phyloP scores from a whole-genome alignment of 2,113 vertebrate species.

The Corythornis cristatus region DNA sequence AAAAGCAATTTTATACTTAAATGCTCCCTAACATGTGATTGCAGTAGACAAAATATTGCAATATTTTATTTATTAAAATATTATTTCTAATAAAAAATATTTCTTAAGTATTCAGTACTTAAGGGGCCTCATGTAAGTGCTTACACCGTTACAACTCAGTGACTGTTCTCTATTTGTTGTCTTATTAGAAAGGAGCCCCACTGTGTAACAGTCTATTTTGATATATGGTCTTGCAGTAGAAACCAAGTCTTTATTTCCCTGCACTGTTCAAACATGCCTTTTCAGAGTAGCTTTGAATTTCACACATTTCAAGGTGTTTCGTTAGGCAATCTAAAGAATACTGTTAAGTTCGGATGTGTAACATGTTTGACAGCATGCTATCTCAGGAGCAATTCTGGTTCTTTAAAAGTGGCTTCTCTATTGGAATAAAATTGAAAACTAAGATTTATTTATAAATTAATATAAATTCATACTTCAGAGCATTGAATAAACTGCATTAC shows the following conservation, averaged over 20 bases:
- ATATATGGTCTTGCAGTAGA: not conserved
- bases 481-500: not conserved
- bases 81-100: no score
- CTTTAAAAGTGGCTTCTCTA: not conserved
- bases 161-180: not conserved
- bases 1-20: not conserved
- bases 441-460: not conserved
- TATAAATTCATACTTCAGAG: not conserved
- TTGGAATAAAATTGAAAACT: conserved; percentile 14
- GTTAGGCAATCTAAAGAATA: conserved; percentile 1
- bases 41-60: no score
- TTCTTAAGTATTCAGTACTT: not conserved
- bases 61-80: no score
- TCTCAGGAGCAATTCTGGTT: not conserved
- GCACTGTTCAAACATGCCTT: not conserved
- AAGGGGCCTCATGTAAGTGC: not conserved
- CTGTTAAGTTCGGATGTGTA: not conserved
- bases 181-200: not conserved
- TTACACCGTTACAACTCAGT: not conserved
- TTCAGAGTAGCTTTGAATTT: conserved; percentile 3
- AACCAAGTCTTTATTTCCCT: not conserved
- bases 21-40: not conserved
- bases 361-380: not conserved
- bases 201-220: conserved; percentile 14
- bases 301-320: not conserved